Evolutionary conservation across 2,797 vertebrate species (phyloP).

Genomic region (Huso huso): DNA sequence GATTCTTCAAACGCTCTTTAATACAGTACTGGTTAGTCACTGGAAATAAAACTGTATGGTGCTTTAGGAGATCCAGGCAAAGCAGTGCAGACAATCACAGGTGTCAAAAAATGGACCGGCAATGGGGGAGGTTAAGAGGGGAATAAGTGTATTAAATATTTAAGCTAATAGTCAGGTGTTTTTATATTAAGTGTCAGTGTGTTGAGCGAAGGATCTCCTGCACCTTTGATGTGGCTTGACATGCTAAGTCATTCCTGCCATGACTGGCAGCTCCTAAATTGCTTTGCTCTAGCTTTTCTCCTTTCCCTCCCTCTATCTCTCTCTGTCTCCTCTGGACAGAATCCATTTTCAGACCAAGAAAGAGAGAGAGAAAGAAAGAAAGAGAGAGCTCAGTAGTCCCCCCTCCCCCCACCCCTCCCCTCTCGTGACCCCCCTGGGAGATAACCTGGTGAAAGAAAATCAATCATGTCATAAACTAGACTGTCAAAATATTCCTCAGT

Average conservation of each 20-base stretch:
- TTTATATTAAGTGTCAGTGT: background rate
- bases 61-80: no score
- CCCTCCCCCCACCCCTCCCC: conserved; percentile 5
- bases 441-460: conserved; percentile 36
- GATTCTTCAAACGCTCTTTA: no score
- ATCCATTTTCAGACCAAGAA: no score
- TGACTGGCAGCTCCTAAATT: background rate
- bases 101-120: no score
- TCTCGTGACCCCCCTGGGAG: conserved; percentile 22
- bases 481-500: conserved; percentile 13
- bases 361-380: no score
- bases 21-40: no score
- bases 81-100: no score
- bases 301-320: background rate
- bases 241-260: background rate
- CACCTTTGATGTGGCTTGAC: background rate
- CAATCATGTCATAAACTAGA: conserved; percentile 38
- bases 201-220: background rate
- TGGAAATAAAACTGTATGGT: no score
- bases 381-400: no score
- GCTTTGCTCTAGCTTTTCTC: background rate
- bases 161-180: background rate
- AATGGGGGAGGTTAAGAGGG: no score
- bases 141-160: background rate
- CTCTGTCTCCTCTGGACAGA: background rate